Percentiles rank a stretch among this genome's conserved stretches.
Conservation (phyloP, 2,113 vertebrate genomes). For the Bothrops jararaca region DNA sequence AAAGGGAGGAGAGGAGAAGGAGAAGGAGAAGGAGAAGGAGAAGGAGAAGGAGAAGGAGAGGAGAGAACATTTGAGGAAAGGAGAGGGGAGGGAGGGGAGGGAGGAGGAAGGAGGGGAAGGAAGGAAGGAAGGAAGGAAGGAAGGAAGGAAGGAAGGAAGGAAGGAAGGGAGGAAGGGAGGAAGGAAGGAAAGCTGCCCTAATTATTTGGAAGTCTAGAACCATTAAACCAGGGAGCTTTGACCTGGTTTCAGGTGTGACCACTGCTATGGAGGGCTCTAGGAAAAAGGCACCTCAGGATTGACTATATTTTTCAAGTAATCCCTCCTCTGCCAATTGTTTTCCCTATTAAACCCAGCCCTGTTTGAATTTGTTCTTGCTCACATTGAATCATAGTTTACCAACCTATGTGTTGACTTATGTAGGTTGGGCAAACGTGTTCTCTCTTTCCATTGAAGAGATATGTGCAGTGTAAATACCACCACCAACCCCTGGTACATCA, state of each 20-base stretch:
- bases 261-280: not conserved
- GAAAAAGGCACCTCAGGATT: not conserved
- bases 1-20: not conserved
- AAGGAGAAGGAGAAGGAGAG: no score
- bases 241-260: not conserved
- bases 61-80: no score
- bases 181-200: not conserved
- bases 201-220: not conserved
- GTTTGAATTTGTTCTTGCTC: not conserved
- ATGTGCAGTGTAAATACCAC: not conserved
- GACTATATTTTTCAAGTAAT: not conserved
- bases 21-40: no score
- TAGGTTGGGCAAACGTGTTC: not conserved
- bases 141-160: not conserved
- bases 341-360: not conserved
- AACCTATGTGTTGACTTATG: not conserved
- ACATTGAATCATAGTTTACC: not conserved
- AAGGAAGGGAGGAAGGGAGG: not conserved
- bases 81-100: not conserved
- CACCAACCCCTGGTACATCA: not conserved
- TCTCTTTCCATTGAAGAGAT: not conserved
- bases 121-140: no score
- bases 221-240: constrained; percentile 2
- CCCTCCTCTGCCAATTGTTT: not conserved
- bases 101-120: no score